Evolutionary conservation across 2,888 invertebrate genomes (phyloP).

Genomic region (Watsonalla cultraria): DNA sequence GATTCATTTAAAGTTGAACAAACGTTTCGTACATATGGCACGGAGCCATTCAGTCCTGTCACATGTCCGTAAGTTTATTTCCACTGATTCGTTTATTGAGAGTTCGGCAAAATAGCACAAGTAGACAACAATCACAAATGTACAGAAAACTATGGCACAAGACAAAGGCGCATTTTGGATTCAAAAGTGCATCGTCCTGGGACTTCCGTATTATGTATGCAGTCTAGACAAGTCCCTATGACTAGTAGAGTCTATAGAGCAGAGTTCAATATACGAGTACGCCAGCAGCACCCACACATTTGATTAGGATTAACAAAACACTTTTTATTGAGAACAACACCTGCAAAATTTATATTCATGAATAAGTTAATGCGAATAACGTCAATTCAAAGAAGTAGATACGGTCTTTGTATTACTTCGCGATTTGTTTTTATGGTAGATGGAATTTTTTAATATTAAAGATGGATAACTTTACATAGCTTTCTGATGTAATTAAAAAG

Average conservation of each 20-base stretch:
- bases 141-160: not conserved
- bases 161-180: conserved; percentile 6
- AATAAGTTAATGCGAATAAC: too few species aligned
- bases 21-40: not conserved
- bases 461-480: not conserved
- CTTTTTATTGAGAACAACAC: too few species aligned
- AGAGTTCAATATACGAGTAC: conserved; percentile 28
- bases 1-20: conserved; percentile 18
- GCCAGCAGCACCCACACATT: conserved; percentile 3
- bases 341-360: too few species aligned
- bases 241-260: conserved; percentile 21
- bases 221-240: conserved; percentile 53
- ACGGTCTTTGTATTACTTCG: too few species aligned
- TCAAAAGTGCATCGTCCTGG: conserved; percentile 39
- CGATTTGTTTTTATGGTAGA: too few species aligned
- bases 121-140: not conserved
- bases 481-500: conserved; percentile 8
- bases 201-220: conserved; percentile 44
- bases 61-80: not conserved
- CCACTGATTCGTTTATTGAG: not conserved
- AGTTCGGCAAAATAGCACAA: not conserved
- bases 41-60: not conserved
- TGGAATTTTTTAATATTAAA: too few species aligned
- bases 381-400: too few species aligned
- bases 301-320: too few species aligned